Percentiles rank a stretch among this genome's conserved stretches.
These are phyloP conservation scores for Pantherophis alleghaniensis DNA, from an alignment of 2,797 vertebrate species.

Conservation along the genomic window DNA sequence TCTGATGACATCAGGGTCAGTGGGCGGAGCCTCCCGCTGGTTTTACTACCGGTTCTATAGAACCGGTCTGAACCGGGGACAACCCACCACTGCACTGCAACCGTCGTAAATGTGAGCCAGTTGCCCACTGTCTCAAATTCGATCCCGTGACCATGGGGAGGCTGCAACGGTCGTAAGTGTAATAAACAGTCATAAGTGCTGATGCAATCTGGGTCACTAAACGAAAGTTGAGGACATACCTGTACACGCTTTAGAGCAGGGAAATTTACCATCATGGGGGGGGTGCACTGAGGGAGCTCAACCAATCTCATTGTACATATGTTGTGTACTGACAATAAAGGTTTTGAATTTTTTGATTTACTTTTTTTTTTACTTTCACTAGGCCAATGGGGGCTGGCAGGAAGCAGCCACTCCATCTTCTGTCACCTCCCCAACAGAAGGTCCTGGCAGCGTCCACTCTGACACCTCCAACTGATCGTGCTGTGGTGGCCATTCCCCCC, in stretches of 20 bases:
- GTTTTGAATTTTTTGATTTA: no score
- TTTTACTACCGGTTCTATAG: no score
- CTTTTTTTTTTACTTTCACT: conserved; percentile 3
- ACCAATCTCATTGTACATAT: no score
- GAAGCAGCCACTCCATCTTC: conserved; percentile 83
- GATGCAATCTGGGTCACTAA: background rate
- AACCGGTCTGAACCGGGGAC: no score
- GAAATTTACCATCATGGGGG: no score
- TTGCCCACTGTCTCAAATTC: background rate
- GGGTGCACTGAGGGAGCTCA: no score
- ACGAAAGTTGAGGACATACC: background rate
- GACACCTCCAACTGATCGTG: conserved; percentile 87
- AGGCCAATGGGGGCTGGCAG: conserved; percentile 90
- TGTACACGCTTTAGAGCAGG: no score
- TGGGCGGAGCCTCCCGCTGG: no score
- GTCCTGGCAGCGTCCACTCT: conserved; percentile 82
- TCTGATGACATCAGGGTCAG: no score
- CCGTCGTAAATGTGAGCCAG: background rate
- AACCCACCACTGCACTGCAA: no score
- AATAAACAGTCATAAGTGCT: no score
- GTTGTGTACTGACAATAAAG: no score
- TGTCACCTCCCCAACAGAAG: conserved; percentile 80
- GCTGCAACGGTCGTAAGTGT: background rate
- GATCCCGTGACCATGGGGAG: background rate
- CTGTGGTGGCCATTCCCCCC: background rate